These are phyloP conservation scores for Heterocephalus glaber DNA, from an alignment of 2,113 vertebrate species.

Conservation along the genomic window DNA sequence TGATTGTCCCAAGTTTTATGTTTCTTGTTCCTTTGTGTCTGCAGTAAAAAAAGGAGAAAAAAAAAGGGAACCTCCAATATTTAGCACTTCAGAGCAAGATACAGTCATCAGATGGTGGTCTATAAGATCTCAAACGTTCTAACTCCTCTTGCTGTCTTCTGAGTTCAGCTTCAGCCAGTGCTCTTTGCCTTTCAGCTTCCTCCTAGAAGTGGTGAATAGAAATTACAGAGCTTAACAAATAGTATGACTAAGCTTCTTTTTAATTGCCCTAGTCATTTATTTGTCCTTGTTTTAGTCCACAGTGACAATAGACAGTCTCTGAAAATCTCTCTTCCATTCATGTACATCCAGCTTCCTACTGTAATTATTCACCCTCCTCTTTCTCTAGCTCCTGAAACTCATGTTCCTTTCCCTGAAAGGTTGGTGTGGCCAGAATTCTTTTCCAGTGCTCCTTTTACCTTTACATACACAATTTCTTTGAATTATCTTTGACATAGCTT, in stretches of 20 bases:
- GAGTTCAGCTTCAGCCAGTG: fast-evolving
- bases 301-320: not conserved
- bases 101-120: fast-evolving
- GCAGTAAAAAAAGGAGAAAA: not conserved
- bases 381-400: not conserved
- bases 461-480: not conserved
- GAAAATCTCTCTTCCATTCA: not conserved
- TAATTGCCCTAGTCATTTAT: not conserved
- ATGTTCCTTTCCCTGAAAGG: not conserved
- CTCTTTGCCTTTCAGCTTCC: not conserved
- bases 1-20: not conserved
- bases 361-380: not conserved
- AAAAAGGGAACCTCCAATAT: not conserved
- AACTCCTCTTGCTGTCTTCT: not conserved
- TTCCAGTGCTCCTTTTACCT: not conserved
- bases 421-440: not conserved
- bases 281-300: not conserved
- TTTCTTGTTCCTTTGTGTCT: not conserved
- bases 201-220: conserved; percentile 41
- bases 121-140: too few relatives aligned
- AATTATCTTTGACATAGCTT: not conserved
- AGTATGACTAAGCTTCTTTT: not conserved
- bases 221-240: not conserved
- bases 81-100: conserved; percentile 29
- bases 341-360: not conserved